Conservation (phyloP, 1,140 invertebrate species). For the Pristionchus pacificus region DNA sequence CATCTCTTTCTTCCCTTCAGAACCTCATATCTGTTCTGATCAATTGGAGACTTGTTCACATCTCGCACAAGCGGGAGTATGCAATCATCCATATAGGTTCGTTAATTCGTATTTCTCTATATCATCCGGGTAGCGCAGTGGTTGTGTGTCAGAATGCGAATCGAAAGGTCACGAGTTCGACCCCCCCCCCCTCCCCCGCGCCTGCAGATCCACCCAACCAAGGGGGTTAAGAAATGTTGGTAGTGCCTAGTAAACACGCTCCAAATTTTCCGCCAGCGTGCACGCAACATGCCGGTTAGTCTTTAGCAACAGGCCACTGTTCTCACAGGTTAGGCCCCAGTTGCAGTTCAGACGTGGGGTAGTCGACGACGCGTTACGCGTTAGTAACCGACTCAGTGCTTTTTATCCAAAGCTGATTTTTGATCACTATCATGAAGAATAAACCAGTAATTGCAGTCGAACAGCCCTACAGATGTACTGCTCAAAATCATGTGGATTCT, state of each 20-base stretch:
- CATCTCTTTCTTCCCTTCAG: too few relatives aligned
- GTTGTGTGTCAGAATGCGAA: too few relatives aligned
- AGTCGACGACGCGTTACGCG: background rate
- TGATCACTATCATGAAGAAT: background rate
- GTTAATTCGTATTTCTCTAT: background rate
- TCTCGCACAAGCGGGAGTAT: slow-evolving; percentile 32
- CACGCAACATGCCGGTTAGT: too few relatives aligned
- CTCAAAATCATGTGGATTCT: slow-evolving; percentile 35
- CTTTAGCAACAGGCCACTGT: too few relatives aligned
- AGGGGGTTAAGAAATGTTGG: background rate
- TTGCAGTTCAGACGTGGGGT: too few relatives aligned
- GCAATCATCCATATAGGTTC: slow-evolving; percentile 26
- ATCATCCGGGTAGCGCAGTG: too few relatives aligned
- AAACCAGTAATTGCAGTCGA: slow-evolving; percentile 1
- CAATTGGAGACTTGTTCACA: slow-evolving; percentile 35
- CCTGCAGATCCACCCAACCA: background rate
- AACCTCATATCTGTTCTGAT: slow-evolving; percentile 30
- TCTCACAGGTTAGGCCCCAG: too few relatives aligned
- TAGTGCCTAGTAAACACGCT: background rate
- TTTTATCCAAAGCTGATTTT: background rate
- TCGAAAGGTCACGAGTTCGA: background rate
- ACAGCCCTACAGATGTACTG: slow-evolving; percentile 29
- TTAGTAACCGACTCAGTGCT: background rate
- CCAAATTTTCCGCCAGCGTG: background rate
- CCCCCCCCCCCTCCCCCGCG: too few relatives aligned